Evolutionary conservation across 2,888 invertebrate species (phyloP), one percentile per base, ranked within the genome.

Genomic region (Aelia acuminata): DNA sequence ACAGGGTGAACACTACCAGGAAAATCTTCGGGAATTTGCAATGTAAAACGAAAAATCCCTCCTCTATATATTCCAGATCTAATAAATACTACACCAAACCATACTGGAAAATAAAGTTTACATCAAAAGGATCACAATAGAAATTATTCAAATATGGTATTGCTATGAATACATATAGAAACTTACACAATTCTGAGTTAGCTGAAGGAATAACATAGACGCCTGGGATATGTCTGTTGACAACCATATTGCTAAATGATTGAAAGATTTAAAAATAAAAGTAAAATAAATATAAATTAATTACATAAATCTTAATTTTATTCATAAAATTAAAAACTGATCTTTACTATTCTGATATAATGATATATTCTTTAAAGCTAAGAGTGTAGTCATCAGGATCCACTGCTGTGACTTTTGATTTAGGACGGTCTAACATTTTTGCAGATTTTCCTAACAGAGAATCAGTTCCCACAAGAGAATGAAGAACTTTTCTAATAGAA

Each of bases 201-300:
- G 95, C 95, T 84, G 98, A 97, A 89, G 98, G 98, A 92, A 98
- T 97, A 31, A 98, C 97, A 93, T 98, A 98, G 89, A 98, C 94
- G 86, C 98, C 98, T 91, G 96, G 95, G 90, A 98, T 93, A 92
- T 96, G 96, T 93, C 98, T 97, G 87, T 95, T 96, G 92, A 96
- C 95, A 90, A 97, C 93, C 94, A 96, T 96, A 92, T 97, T 96
- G 92, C 97, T 97, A 92, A 90, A 95, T n/a, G 5, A 80, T 39
- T n/a, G 5, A 80, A 13, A 0, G 18, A 43, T 80, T 80, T 22
- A 95, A 89, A 90, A 91, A 90, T 86, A 89, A 87, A 88, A 87
- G 63, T 50, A 86, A 89, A 89, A 89, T 20, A 84, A 80, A 88
- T 84, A 53, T 31, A 84, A 75, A 50, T 75, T 35, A 53, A 84